Conservation (phyloP, 2,797 vertebrate genomes). For the Sarcophilus harrisii region DNA sequence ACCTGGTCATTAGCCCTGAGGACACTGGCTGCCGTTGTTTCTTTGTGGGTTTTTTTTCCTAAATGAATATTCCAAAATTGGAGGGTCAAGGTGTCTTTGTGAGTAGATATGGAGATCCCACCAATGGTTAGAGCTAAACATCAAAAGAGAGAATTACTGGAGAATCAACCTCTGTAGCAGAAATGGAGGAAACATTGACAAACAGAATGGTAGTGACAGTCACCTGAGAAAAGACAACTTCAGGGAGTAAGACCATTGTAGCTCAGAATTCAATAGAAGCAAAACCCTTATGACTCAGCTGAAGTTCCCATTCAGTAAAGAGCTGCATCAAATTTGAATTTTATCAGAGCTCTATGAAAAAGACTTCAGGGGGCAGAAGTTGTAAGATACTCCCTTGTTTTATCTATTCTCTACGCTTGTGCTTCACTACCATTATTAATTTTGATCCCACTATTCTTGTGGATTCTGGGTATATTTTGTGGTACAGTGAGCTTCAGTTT, state of each 20-base stretch:
- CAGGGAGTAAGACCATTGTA: background rate
- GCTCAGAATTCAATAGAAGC: background rate
- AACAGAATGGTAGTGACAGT: background rate
- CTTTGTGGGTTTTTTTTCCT: background rate
- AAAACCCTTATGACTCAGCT: background rate
- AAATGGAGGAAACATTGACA: background rate
- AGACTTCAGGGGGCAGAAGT: no score
- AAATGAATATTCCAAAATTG: background rate
- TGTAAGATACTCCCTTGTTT: background rate
- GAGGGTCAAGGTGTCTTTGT: background rate
- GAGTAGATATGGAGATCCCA: background rate
- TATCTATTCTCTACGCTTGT: background rate
- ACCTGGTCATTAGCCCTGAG: background rate
- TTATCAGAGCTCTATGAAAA: no score
- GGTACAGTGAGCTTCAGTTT: background rate
- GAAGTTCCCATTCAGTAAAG: no score
- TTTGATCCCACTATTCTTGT: background rate
- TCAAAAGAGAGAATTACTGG: background rate
- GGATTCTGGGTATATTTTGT: background rate
- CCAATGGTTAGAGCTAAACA: background rate
- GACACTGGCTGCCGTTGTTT: background rate
- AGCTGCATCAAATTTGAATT: no score
- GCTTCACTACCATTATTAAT: background rate
- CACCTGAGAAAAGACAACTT: background rate
- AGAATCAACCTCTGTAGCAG: background rate